A percentile compares a stretch with the other conserved stretches of the same genome.
phyloP scores from a whole-genome alignment of 2,113 vertebrate genomes.

The Scolopax mira region DNA sequence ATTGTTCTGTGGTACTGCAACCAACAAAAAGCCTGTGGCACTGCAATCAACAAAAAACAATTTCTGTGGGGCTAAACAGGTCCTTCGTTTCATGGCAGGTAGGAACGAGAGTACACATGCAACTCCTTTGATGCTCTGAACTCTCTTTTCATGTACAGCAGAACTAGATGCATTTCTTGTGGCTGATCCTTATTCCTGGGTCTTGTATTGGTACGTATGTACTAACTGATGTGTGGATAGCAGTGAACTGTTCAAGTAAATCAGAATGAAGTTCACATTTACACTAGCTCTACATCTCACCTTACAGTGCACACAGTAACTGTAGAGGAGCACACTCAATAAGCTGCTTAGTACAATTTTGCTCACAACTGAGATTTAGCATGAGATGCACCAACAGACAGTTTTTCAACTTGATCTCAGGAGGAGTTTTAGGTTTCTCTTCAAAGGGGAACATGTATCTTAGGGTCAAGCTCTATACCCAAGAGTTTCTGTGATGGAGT shows the following conservation, averaged over 20 bases:
- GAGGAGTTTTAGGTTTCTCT: background rate
- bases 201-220: background rate
- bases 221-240: background rate
- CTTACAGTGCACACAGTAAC: background rate
- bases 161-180: background rate
- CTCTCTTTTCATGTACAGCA: background rate
- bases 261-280: background rate
- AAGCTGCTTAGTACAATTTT: background rate
- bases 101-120: background rate
- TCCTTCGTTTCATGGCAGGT: background rate
- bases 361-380: background rate
- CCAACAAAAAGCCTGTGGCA: background rate
- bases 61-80: background rate
- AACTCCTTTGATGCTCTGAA: background rate
- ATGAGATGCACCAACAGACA: background rate
- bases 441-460: background rate
- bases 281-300: background rate
- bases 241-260: background rate
- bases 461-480: background rate
- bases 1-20: background rate
- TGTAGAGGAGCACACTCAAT: background rate
- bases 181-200: background rate
- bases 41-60: background rate
- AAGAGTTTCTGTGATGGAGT: background rate
- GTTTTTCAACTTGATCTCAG: background rate